Base-by-base conservation (phyloP, 2,797 vertebrate species). In the Micromesistius poutassou region DNA sequence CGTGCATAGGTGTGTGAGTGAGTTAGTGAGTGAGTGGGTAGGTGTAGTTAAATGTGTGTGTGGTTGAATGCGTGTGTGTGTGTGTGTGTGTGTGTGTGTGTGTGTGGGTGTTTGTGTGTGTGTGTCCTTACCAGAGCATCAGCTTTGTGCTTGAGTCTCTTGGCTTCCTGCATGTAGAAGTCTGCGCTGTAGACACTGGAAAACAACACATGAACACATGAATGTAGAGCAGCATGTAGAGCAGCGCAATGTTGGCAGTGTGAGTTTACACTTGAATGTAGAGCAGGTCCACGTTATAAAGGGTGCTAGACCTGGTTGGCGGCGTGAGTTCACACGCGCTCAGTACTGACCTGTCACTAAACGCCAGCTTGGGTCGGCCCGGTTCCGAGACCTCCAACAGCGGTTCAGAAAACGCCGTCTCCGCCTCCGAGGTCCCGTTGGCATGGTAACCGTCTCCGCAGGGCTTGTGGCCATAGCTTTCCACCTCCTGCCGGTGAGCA, bases 111-210 rank as follows among this genome's bases (percentile, higher is more conserved):
- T 78, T 33, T 16, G 28, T 10, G 30, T 74, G 71, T 75, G 30
- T 46, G 9, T 28, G 7, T 28, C 35, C 95, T 82, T 95, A 99
- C 97, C 97, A 99, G 86, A 77, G 97, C 97, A 73, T 99, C 97
- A 31, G 97, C 97, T 93, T 98, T 98, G 94, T 98, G 97, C 92
- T 99, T 99, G 79, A 98, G 91, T 86, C 96, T 96, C 94, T 99
- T 98, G 85, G 97, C 97, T 81, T 99, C 97, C 89, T 98, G 97
- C 97, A 98, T 99, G 90, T 98, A 97, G 93, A 95, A 96, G 92
- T 98, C 97, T 9, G 97, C 97, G 83, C 94, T 96, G 91, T 97
- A 96, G 88, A 97, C 93, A 85, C 97, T 99, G 89, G 73, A 38
- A 84, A 91, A 79, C 75, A 72, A 19, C 35, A 77, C 28, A n/a